A percentile compares a stretch with the other conserved stretches of the same genome.
phyloP scores from a whole-genome alignment of 2,888 invertebrate species.

The Leucophenga maculata region DNA sequence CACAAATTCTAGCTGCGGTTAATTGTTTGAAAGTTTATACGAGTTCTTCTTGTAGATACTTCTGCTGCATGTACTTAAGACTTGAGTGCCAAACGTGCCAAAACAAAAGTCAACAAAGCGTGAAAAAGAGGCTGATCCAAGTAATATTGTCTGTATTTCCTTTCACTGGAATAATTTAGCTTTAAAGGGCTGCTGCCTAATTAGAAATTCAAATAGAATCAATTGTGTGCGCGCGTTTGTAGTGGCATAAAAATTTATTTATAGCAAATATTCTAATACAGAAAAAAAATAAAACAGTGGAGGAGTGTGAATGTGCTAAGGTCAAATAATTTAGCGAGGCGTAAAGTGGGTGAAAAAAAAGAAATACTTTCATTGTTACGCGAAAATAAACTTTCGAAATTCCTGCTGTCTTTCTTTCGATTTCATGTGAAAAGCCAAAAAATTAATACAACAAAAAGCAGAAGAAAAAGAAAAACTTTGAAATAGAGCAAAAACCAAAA shows the following conservation, averaged over 20 bases:
- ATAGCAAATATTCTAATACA: too few relatives aligned
- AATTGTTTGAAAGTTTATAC: neutral
- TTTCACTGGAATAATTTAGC: too few relatives aligned
- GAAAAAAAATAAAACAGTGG: too few relatives aligned
- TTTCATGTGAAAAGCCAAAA: conserved; percentile 35
- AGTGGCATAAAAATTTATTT: too few relatives aligned
- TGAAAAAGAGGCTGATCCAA: neutral
- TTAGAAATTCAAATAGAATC: conserved; percentile 15
- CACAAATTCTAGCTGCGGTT: conserved; percentile 6
- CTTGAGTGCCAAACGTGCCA: too few relatives aligned
- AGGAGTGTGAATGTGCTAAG: too few relatives aligned
- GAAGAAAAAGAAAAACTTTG: conserved; percentile 3
- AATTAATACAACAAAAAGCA: conserved; percentile 47
- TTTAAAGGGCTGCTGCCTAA: neutral
- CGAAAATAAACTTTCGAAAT: conserved; percentile 40
- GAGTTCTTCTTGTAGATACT: neutral
- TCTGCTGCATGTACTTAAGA: neutral
- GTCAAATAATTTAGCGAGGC: neutral
- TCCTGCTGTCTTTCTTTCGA: conserved; percentile 34
- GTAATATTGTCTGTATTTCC: neutral
- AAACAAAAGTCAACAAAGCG: conserved; percentile 1
- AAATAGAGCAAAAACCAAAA: conserved; percentile 2
- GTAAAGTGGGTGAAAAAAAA: neutral
- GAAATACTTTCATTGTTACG: neutral
- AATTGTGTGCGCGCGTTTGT: neutral